A percentile compares a stretch with the other conserved stretches of the same genome.
These are phyloP conservation scores for Nematostella vectensis DNA, from an alignment of 92 coral and sea anemone species.

Conservation along the genomic window DNA sequence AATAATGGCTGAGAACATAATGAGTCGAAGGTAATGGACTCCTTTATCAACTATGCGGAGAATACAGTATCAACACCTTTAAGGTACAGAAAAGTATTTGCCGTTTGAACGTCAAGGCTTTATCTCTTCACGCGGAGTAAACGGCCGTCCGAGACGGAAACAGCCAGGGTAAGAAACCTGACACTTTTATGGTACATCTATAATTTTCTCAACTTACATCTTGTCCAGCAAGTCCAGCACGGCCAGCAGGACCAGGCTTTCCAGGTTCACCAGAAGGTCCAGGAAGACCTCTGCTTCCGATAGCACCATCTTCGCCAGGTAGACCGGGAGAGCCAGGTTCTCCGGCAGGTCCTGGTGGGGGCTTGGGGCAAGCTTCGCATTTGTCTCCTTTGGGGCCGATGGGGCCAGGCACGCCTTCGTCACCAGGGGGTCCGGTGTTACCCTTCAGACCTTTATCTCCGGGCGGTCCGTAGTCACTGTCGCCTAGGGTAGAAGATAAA, in stretches of 20 bases:
- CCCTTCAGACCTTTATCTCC: constrained; percentile 48
- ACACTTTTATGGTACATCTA: too few species aligned
- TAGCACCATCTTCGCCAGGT: constrained; percentile 57
- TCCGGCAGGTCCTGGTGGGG: constrained; percentile 56
- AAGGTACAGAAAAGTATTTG: too few species aligned
- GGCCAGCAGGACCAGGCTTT: constrained; percentile 43
- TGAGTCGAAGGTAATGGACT: too few species aligned
- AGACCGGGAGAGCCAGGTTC: constrained; percentile 46
- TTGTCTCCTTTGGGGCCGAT: constrained; percentile 54
- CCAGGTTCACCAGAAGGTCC: constrained; percentile 53
- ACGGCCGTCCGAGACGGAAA: too few species aligned
- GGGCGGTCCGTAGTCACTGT: constrained; percentile 41
- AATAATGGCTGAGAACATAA: too few species aligned
- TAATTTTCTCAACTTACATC: constrained; percentile 12
- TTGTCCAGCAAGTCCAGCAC: constrained; percentile 52
- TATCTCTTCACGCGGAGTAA: too few species aligned
- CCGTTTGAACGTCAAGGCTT: too few species aligned
- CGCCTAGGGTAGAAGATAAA: constrained; percentile 31
- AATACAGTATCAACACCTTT: too few species aligned
- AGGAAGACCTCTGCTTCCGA: constrained; percentile 37
- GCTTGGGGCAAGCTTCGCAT: constrained; percentile 36
- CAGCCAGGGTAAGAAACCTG: too few species aligned
- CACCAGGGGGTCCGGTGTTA: constrained; percentile 46
- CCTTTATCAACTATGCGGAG: too few species aligned
- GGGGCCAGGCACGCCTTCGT: constrained; percentile 40